These are phyloP conservation scores for Phyllostomus hastatus DNA, from an alignment of 2,113 vertebrate species.

Conservation along the genomic window DNA sequence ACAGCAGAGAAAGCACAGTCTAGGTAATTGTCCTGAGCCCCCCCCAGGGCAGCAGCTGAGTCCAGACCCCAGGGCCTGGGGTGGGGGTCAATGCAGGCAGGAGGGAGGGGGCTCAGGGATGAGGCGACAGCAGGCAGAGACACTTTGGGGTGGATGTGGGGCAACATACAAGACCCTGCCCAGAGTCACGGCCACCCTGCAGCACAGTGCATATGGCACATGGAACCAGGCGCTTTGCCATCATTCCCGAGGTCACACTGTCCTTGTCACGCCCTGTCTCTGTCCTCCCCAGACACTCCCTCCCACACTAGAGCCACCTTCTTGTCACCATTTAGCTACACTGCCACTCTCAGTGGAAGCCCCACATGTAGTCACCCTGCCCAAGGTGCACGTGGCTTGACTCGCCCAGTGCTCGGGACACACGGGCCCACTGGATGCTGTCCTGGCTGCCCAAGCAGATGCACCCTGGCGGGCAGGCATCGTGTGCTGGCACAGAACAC, in stretches of 20 bases:
- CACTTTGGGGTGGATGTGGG: neutral
- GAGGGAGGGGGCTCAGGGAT: neutral
- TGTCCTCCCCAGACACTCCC: neutral
- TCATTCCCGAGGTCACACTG: neutral
- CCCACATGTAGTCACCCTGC: neutral
- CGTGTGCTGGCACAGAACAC: fast-evolving
- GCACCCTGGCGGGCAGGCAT: neutral
- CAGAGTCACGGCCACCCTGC: neutral
- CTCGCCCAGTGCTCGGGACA: neutral
- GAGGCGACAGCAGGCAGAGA: neutral
- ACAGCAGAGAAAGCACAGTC: neutral
- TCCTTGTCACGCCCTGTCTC: neutral
- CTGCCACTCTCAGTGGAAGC: neutral
- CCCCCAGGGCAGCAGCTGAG: neutral
- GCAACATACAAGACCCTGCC: fast-evolving
- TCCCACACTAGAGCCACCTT: neutral
- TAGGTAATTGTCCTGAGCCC: neutral
- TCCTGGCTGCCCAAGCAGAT: fast-evolving
- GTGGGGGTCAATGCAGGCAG: neutral
- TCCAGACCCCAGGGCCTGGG: neutral
- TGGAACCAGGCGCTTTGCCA: fast-evolving
- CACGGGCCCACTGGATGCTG: fast-evolving
- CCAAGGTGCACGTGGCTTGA: neutral
- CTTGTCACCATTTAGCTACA: neutral
- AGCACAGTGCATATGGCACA: neutral